Evolutionary conservation across 2,113 vertebrate genomes (phyloP).

Genomic region (Pelecanus crispus): DNA sequence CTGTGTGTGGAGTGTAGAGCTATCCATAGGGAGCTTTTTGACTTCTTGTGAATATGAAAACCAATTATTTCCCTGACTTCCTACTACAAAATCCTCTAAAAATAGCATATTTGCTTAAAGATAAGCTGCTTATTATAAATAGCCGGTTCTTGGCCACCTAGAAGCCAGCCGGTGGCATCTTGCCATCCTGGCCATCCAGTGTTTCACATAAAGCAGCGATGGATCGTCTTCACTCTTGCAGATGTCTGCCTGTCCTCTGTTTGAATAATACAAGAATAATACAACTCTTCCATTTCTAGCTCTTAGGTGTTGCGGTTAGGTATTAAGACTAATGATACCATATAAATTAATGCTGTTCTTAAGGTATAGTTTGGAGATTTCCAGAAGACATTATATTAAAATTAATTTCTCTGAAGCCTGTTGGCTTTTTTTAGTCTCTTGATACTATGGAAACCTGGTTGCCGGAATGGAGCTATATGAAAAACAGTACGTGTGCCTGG

Average conservation of each 20-base stretch:
- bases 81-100: not conserved
- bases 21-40: not conserved
- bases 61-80: not conserved
- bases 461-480: constrained; percentile 5
- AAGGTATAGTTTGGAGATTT: not conserved
- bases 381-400: constrained; percentile 25
- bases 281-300: not conserved
- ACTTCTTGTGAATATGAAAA: not conserved
- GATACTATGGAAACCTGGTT: constrained; percentile 62
- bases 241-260: not conserved
- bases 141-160: not conserved
- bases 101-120: not conserved
- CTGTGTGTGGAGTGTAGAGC: not conserved
- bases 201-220: not conserved
- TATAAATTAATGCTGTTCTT: not conserved
- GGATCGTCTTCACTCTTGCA: not conserved
- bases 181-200: not conserved
- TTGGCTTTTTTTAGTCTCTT: constrained; percentile 54
- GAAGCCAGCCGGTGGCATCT: not conserved
- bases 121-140: not conserved
- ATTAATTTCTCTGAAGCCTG: constrained; percentile 41
- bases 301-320: not conserved
- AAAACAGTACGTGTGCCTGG: not conserved
- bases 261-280: not conserved
- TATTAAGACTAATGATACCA: not conserved